Base-by-base conservation (phyloP, 2,888 invertebrate species). In the Leptopilina myrica region DNA sequence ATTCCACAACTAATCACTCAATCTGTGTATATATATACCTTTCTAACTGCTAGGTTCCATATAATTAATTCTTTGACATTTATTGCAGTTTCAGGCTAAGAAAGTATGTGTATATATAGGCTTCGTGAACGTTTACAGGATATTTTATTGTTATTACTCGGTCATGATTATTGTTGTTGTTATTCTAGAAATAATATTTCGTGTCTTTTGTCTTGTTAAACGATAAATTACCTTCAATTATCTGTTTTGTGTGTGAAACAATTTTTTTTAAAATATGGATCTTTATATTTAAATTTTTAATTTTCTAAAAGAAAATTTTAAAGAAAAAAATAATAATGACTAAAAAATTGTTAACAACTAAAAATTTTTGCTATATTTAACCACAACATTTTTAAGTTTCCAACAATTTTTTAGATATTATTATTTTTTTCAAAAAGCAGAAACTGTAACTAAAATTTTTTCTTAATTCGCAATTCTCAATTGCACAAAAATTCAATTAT, bases 1-100 rank as follows among this genome's bases (percentile, higher is more conserved):
- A 53, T 69, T 49, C 26, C 26, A 12, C 49, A 69, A 69, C 69
- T 69, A 69, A 67, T 67, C 67, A 20, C 46, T 67, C 67, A 67
- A 67, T 67, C 67, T 69, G 5, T 69, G 49, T 69, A 26, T 33
- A 33, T 33, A 33, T 33, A 33, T 33, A 33, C 69, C 69, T 53
- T 69, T 69, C 69, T 69, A 69, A 69, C 49, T 69, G 69, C 26
- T 53, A 53, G 26, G 26, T 26, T 69, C 69, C 5, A 49, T 33
- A 33, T 33, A 33, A 33, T 69, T 69, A 69, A 53, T 69, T 69
- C 49, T 69, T 69, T 26, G 69, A 53, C 53, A 69, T 49, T 53
- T 69, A 69, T 53, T 69, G 69, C 69, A 49, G 26, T 69, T 49
- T 20, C 49, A 53, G 69, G 49, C 15, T 7, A 69, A 20, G 67